These are phyloP conservation scores for Drosophila lacteicornis DNA, from an alignment of 1,140 invertebrate genomes.

Conservation along the genomic window DNA sequence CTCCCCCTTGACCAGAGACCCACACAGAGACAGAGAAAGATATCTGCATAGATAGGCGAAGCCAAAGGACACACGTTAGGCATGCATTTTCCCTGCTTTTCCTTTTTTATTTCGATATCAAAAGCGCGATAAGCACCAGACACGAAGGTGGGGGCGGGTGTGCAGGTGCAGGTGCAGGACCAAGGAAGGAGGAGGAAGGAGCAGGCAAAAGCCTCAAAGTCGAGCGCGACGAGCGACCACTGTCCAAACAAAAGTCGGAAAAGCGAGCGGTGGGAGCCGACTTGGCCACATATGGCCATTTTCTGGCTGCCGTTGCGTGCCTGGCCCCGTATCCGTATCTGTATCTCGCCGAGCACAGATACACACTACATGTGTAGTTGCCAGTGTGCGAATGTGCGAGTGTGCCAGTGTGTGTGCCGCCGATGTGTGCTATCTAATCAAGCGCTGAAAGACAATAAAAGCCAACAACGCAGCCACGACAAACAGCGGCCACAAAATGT, in stretches of 20 bases:
- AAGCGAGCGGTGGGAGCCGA: constrained; percentile 54
- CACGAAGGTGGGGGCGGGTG: constrained; percentile 57
- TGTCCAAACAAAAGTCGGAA: constrained; percentile 57
- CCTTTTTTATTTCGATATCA: constrained; percentile 59
- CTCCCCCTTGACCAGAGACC: constrained; percentile 12
- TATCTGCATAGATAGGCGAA: constrained; percentile 78
- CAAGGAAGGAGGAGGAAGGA: constrained; percentile 48
- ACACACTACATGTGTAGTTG: constrained; percentile 10
- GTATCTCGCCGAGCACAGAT: constrained; percentile 26
- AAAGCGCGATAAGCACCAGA: constrained; percentile 80
- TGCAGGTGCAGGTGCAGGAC: constrained; percentile 57
- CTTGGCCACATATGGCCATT: constrained; percentile 83
- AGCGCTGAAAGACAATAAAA: constrained; percentile 82
- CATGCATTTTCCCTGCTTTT: constrained; percentile 45
- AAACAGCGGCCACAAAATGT: constrained; percentile 81
- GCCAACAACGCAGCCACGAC: constrained; percentile 75
- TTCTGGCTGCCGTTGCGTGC: constrained; percentile 66
- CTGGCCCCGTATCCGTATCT: constrained; percentile 23
- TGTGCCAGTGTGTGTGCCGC: constrained; percentile 11
- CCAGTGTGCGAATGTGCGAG: background rate
- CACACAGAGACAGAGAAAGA: constrained; percentile 63
- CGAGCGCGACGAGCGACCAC: constrained; percentile 47
- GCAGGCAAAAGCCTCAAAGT: constrained; percentile 62
- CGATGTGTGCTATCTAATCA: constrained; percentile 71
- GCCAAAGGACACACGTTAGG: constrained; percentile 63